A percentile compares a stretch with the other conserved stretches of the same genome.
Evolutionary conservation across 2,888 invertebrate species (phyloP).

Genomic region (Morinoia aosen): DNA sequence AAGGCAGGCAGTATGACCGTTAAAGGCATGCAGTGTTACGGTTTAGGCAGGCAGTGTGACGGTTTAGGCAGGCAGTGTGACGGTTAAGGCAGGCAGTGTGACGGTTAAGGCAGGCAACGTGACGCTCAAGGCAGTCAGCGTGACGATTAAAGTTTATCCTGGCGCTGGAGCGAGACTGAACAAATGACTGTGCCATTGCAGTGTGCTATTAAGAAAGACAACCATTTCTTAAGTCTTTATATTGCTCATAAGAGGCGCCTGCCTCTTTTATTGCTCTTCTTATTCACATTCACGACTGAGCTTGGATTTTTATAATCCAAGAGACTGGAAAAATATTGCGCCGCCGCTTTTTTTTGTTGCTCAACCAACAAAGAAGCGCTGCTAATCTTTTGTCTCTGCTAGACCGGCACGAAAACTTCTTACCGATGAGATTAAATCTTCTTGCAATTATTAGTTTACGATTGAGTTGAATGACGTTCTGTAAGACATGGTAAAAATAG

Average conservation of each 20-base stretch:
- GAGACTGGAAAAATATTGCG: not conserved
- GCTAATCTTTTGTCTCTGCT: not conserved
- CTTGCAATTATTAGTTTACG: not conserved
- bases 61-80: too few species aligned
- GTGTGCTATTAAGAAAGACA: not conserved
- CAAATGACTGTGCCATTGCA: not conserved
- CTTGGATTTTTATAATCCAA: not conserved
- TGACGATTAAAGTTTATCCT: not conserved
- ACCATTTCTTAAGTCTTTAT: slow-evolving; percentile 23
- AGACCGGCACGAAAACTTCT: not conserved
- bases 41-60: too few species aligned
- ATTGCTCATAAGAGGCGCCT: not conserved
- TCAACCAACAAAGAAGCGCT: not conserved
- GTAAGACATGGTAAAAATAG: not conserved
- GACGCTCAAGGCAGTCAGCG: not conserved
- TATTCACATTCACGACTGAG: not conserved
- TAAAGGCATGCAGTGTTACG: too few species aligned
- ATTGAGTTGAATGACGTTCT: not conserved
- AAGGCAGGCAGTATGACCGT: too few species aligned
- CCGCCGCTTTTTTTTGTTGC: not conserved
- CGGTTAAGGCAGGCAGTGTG: too few species aligned
- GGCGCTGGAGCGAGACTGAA: not conserved
- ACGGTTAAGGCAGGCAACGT: not conserved
- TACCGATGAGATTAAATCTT: not conserved
- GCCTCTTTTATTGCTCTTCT: not conserved